Percentiles rank a stretch among this genome's conserved stretches.
phyloP scores from a whole-genome alignment of 2,888 invertebrate genomes.

The Argyra leucocephala region DNA sequence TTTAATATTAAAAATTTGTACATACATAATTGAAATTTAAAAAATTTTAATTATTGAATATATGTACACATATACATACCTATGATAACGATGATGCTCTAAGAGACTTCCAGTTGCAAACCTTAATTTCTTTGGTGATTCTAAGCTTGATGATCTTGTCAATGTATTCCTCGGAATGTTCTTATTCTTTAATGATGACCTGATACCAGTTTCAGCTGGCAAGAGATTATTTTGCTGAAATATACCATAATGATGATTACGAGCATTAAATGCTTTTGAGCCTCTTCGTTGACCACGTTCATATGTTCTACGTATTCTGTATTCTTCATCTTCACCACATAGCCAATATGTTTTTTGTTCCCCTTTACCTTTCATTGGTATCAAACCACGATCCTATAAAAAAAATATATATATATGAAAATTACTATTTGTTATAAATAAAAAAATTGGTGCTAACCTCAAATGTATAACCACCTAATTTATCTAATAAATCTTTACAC shows the following conservation, averaged over 20 bases:
- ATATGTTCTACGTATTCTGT: conserved; percentile 49
- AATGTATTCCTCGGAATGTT: conserved; percentile 49
- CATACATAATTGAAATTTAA: background rate
- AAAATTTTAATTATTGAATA: no score
- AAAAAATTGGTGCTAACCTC: conserved; percentile 24
- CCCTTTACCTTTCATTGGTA: conserved; percentile 76
- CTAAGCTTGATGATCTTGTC: conserved; percentile 66
- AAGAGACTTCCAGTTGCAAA: conserved; percentile 64
- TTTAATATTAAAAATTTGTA: background rate
- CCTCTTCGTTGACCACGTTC: conserved; percentile 46
- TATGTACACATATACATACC: conserved; percentile 26
- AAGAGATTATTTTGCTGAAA: conserved; percentile 34
- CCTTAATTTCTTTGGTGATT: conserved; percentile 72
- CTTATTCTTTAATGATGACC: conserved; percentile 63
- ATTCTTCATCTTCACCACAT: conserved; percentile 59
- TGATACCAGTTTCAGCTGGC: conserved; percentile 41
- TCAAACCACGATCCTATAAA: conserved; percentile 61
- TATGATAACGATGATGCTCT: conserved; percentile 43
- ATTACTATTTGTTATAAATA: background rate
- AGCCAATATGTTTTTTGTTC: conserved; percentile 77
- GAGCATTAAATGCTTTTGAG: conserved; percentile 41
- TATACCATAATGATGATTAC: conserved; percentile 34
- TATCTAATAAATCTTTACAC: conserved; percentile 58
- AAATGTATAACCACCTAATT: conserved; percentile 63
- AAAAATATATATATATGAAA: conserved; percentile 15